Conservation (phyloP, 1,140 invertebrate genomes). For the Zaprionus capensis region DNA sequence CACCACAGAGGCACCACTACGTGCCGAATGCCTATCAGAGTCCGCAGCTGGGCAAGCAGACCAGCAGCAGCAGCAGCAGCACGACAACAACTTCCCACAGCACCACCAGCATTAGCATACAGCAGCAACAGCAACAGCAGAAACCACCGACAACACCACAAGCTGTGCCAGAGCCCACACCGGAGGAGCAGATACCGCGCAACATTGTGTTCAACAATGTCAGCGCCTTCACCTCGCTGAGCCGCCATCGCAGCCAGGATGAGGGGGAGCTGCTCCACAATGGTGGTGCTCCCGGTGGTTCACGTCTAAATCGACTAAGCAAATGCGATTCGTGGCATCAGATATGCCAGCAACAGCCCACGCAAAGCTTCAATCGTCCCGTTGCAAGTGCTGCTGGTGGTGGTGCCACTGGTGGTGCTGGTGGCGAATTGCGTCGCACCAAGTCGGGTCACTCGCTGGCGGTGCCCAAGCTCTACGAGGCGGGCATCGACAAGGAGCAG, state of each 20-base stretch:
- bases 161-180: slow-evolving; percentile 37
- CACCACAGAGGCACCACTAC: slow-evolving; percentile 79
- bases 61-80: slow-evolving; percentile 14
- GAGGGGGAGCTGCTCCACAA: slow-evolving; percentile 53
- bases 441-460: slow-evolving; percentile 90
- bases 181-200: slow-evolving; percentile 77
- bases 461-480: slow-evolving; percentile 91
- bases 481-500: slow-evolving; percentile 89
- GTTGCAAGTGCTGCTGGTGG: not conserved
- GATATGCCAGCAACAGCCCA: slow-evolving; percentile 82
- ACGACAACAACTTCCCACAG: slow-evolving; percentile 6
- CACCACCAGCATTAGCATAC: slow-evolving; percentile 28
- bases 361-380: slow-evolving; percentile 13
- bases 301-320: slow-evolving; percentile 85
- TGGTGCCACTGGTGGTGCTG: slow-evolving; percentile 24
- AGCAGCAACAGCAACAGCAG: slow-evolving; percentile 33
- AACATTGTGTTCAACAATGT: slow-evolving; percentile 83
- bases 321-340: slow-evolving; percentile 94
- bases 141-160: slow-evolving; percentile 75
- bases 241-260: slow-evolving; percentile 54
- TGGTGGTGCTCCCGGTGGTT: slow-evolving; percentile 18
- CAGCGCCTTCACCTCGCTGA: slow-evolving; percentile 71
- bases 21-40: slow-evolving; percentile 80
- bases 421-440: slow-evolving; percentile 86
- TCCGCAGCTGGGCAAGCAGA: slow-evolving; percentile 59